Evolutionary conservation across 1,140 invertebrate species (phyloP).

Genomic region (Bombus haemorrhoidalis): DNA sequence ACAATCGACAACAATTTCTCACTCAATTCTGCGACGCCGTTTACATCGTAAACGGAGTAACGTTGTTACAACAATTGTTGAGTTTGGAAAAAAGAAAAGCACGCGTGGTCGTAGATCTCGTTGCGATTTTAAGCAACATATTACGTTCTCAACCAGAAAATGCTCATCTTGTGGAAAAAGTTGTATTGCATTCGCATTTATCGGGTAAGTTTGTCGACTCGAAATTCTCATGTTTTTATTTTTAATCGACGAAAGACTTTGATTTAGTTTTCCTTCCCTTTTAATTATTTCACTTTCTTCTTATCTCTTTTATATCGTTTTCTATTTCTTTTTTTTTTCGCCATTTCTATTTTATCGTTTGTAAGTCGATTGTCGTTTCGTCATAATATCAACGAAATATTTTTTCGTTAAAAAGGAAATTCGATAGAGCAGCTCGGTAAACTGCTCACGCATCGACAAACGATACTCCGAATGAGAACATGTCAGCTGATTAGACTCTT

Average conservation of each 20-base stretch:
- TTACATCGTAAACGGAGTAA: constrained; percentile 84
- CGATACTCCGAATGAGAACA: constrained; percentile 84
- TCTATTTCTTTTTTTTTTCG: constrained; percentile 14
- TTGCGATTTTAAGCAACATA: constrained; percentile 89
- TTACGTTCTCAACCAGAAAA: constrained; percentile 89
- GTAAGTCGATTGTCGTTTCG: background rate
- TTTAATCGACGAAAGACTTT: background rate
- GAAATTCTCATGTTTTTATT: background rate
- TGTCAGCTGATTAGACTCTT: constrained; percentile 87
- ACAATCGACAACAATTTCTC: constrained; percentile 87
- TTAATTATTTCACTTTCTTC: background rate
- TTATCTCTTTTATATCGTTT: background rate
- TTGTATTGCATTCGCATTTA: constrained; percentile 80
- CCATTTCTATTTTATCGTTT: background rate
- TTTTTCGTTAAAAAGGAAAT: constrained; percentile 53
- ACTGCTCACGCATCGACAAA: constrained; percentile 85
- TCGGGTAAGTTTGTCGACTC: constrained; percentile 46
- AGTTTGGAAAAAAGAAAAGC: constrained; percentile 84
- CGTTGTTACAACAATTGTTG: constrained; percentile 78
- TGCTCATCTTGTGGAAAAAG: constrained; percentile 88
- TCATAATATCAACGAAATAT: background rate
- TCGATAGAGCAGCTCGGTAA: constrained; percentile 83
- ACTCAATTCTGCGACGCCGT: constrained; percentile 90
- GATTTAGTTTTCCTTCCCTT: background rate
- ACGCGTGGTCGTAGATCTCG: constrained; percentile 85